Conservation (phyloP, 2,888 invertebrate genomes). For the Nebria salina region DNA sequence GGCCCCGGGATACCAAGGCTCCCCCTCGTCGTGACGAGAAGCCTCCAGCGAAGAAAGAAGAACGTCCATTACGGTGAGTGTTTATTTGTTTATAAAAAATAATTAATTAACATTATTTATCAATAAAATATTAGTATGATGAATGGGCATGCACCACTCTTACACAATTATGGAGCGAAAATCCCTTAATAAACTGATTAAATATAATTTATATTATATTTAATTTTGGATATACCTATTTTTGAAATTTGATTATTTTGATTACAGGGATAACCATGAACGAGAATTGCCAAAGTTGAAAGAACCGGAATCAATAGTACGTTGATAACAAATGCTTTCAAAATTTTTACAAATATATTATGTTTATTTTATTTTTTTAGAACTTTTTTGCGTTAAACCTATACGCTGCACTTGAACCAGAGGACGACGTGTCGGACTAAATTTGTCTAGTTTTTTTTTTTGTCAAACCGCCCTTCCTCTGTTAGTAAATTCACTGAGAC, state of each 20-base stretch:
- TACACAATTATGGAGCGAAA: constrained; percentile 31
- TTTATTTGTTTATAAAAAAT: not conserved
- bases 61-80: constrained; percentile 43
- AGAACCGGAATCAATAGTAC: constrained; percentile 78
- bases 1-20: constrained; percentile 23
- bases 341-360: not conserved
- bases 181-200: constrained; percentile 5
- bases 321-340: constrained; percentile 52
- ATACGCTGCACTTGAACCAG: constrained; percentile 77
- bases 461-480: constrained; percentile 14
- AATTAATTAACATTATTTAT: not conserved
- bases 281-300: constrained; percentile 76
- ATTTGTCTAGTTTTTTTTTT: constrained; percentile 47
- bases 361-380: constrained; percentile 62
- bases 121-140: no score
- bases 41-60: constrained; percentile 34
- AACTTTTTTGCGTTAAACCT: constrained; percentile 81
- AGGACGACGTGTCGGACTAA: constrained; percentile 58
- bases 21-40: constrained; percentile 37
- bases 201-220: not conserved
- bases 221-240: not conserved
- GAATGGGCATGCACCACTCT: constrained; percentile 46
- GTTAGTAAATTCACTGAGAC: not conserved
- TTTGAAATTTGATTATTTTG: constrained; percentile 23
- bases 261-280: constrained; percentile 59